phyloP scores from a whole-genome alignment of 2,113 vertebrate genomes.

The Dissostichus mawsoni region DNA sequence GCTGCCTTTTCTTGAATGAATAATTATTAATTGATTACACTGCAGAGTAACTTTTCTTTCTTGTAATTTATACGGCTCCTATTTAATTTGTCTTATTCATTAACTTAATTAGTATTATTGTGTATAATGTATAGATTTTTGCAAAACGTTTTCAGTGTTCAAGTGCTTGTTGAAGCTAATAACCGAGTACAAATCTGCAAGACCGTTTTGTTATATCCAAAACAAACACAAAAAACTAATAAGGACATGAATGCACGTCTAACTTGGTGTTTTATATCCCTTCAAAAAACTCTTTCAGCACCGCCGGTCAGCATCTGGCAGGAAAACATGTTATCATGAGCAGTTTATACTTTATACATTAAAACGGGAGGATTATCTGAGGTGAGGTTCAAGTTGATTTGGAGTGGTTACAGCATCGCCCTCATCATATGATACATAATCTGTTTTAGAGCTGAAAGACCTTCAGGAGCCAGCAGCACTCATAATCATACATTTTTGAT shows the following conservation, averaged over 20 bases:
- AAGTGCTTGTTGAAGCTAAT: neutral
- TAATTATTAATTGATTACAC: no score
- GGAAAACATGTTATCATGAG: conserved; percentile 29
- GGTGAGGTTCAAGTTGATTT: conserved; percentile 49
- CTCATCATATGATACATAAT: conserved; percentile 60
- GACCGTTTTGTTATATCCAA: neutral
- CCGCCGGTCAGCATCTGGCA: neutral
- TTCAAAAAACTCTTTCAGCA: neutral
- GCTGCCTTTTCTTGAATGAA: no score
- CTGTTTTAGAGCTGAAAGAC: conserved; percentile 53
- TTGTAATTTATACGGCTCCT: no score
- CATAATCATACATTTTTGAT: conserved; percentile 77
- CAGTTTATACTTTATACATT: conserved; percentile 25
- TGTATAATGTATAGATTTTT: neutral
- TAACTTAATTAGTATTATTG: neutral
- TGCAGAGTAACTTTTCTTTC: no score
- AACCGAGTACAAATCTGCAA: neutral
- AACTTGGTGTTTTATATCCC: neutral
- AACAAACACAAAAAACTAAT: neutral
- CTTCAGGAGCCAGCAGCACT: conserved; percentile 54
- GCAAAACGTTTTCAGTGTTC: neutral
- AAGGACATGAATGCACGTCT: neutral
- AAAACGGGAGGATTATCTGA: conserved; percentile 54
- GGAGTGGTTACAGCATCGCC: neutral
- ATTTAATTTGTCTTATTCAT: no score